phyloP scores from a whole-genome alignment of 2,888 invertebrate genomes.

The Muschampia plurimacula region DNA sequence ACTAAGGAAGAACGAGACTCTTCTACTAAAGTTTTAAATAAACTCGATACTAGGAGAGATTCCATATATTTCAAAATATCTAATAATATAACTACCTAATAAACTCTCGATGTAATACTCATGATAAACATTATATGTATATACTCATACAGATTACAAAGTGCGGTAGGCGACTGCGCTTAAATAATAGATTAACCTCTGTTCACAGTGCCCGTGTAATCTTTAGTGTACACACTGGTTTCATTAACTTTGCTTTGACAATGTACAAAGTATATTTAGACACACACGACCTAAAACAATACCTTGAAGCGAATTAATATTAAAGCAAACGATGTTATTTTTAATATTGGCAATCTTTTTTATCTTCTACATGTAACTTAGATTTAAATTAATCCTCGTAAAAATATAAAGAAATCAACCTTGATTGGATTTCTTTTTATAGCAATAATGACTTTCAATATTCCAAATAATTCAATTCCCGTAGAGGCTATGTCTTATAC shows the following conservation, averaged over 20 bases:
- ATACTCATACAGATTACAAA: neutral
- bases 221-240: constrained; percentile 73
- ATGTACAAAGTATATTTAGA: constrained; percentile 32
- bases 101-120: neutral
- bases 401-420: no score
- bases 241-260: constrained; percentile 68
- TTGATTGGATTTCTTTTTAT: no score
- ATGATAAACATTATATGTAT: neutral
- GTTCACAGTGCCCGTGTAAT: constrained; percentile 68
- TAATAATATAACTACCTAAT: neutral
- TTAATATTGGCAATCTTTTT: no score
- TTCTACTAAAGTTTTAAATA: no score
- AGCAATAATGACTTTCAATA: no score
- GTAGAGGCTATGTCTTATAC: no score
- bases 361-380: no score
- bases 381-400: no score
- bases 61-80: neutral
- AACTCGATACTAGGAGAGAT: no score
- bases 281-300: neutral
- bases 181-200: constrained; percentile 74
- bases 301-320: constrained; percentile 2
- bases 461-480: no score
- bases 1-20: no score
- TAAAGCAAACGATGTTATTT: neutral
- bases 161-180: constrained; percentile 59